These are phyloP conservation scores for Arrhopalites spinosus DNA, from an alignment of 2,888 invertebrate genomes.

Conservation along the genomic window DNA sequence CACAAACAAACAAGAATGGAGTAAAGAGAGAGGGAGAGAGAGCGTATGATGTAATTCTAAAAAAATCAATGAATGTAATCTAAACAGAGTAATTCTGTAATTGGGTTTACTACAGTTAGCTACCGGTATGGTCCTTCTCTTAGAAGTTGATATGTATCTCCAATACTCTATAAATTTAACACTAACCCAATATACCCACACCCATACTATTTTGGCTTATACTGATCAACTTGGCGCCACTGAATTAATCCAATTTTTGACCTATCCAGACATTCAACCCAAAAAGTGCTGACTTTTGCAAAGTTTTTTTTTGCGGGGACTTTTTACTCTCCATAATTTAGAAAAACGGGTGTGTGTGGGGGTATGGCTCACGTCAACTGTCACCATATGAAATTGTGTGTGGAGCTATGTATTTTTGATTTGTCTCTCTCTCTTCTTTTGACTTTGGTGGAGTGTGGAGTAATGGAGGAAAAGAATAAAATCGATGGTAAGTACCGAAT, in stretches of 20 bases:
- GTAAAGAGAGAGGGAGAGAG: too few species aligned
- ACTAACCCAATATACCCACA: background rate
- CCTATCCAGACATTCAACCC: conserved; percentile 1
- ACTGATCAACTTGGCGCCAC: background rate
- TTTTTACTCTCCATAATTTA: background rate
- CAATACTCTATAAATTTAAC: background rate
- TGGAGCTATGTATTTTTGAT: too few species aligned
- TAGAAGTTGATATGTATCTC: background rate
- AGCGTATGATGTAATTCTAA: background rate
- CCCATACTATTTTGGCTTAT: background rate
- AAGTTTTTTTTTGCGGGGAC: background rate
- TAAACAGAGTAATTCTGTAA: background rate
- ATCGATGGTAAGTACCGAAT: too few species aligned
- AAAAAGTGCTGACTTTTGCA: background rate
- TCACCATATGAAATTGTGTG: background rate
- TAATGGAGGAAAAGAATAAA: too few species aligned
- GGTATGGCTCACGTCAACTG: background rate
- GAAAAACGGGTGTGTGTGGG: too few species aligned
- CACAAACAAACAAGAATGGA: too few species aligned
- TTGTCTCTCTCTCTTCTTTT: too few species aligned
- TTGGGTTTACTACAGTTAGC: background rate
- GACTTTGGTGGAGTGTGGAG: too few species aligned
- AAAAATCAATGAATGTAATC: background rate
- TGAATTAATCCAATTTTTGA: conserved; percentile 25
- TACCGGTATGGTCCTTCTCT: too few species aligned